Evolutionary conservation across 1,140 invertebrate species (phyloP).

Genomic region (Halyomorpha halys): DNA sequence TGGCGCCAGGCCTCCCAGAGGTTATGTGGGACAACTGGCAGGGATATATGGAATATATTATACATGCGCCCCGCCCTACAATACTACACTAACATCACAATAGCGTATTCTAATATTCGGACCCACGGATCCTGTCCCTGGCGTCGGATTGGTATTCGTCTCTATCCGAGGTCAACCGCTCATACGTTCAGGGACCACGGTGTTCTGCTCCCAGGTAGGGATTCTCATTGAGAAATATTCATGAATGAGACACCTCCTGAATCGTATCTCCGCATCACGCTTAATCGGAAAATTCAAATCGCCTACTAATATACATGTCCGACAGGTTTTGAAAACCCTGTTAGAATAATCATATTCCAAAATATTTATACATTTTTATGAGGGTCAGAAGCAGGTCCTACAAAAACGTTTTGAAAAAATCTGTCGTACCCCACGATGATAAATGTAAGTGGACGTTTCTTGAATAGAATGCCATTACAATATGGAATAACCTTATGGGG

Average conservation of each 20-base stretch:
- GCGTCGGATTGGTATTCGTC: constrained; percentile 5
- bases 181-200: neutral
- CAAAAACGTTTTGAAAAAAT: too few relatives aligned
- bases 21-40: neutral
- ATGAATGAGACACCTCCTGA: neutral
- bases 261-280: too few relatives aligned
- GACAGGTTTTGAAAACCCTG: too few relatives aligned
- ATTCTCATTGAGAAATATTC: neutral
- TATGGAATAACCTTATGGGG: too few relatives aligned
- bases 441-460: too few relatives aligned
- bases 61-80: constrained; percentile 5
- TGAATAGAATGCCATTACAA: too few relatives aligned
- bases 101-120: neutral
- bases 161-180: neutral
- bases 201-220: neutral
- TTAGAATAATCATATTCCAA: too few relatives aligned
- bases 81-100: constrained; percentile 7
- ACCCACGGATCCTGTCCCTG: neutral
- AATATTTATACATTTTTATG: too few relatives aligned
- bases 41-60: neutral
- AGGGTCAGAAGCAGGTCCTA: too few relatives aligned
- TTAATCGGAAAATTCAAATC: too few relatives aligned
- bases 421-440: too few relatives aligned
- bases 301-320: too few relatives aligned
- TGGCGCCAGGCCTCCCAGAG: neutral